These are phyloP conservation scores for Capreolus pygargus DNA, from an alignment of 2,113 vertebrate species.

Conservation along the genomic window DNA sequence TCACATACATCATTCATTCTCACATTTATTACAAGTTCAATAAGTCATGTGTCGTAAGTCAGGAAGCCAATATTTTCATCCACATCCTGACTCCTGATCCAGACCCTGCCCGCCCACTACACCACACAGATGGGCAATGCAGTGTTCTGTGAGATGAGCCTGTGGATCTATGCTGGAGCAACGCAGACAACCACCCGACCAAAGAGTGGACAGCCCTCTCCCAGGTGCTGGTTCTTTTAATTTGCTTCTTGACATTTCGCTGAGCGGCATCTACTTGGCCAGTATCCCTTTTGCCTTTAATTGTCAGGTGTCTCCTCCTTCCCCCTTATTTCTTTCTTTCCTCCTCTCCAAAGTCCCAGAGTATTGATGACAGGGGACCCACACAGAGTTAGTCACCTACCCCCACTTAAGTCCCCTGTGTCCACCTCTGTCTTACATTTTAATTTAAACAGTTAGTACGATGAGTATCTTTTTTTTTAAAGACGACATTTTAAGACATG, in stretches of 20 bases:
- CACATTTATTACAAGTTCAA: background rate
- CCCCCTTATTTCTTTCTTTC: too few relatives aligned
- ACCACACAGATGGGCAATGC: background rate
- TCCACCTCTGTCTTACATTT: background rate
- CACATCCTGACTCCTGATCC: background rate
- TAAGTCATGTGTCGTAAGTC: background rate
- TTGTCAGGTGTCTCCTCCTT: too few relatives aligned
- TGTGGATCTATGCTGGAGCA: background rate
- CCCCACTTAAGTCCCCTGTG: background rate
- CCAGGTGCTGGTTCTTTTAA: background rate
- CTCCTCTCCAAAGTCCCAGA: background rate
- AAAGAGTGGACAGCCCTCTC: rapidly evolving
- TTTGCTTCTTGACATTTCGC: background rate
- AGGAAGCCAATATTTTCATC: background rate
- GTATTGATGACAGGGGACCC: rapidly evolving
- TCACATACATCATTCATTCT: background rate
- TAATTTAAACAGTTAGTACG: background rate
- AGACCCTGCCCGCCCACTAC: background rate
- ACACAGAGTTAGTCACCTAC: background rate
- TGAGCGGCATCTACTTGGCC: background rate
- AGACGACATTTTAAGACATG: background rate
- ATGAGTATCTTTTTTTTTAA: background rate
- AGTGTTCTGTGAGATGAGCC: too few relatives aligned
- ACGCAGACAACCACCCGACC: rapidly evolving
- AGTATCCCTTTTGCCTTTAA: background rate